Evolutionary conservation across 1,140 invertebrate genomes (phyloP).

Genomic region (Leptinotarsa lineolata): DNA sequence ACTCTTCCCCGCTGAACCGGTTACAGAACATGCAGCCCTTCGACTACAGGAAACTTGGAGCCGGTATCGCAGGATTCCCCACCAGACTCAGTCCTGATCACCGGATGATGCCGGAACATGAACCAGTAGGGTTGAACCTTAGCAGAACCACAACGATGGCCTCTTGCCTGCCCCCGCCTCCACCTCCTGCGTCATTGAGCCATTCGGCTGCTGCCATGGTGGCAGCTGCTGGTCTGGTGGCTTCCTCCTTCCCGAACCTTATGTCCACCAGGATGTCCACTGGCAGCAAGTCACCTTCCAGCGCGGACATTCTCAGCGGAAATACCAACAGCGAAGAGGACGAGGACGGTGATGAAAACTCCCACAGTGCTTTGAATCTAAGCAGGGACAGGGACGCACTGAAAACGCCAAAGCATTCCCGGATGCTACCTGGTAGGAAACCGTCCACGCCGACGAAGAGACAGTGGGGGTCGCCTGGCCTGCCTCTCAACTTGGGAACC

Average conservation of each 20-base stretch:
- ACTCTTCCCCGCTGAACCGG: slow-evolving; percentile 80
- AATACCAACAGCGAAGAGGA: slow-evolving; percentile 60
- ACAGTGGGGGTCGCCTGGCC: slow-evolving; percentile 80
- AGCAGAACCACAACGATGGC: slow-evolving; percentile 65
- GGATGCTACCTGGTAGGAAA: slow-evolving; percentile 65
- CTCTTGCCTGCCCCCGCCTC: slow-evolving; percentile 66
- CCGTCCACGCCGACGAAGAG: slow-evolving; percentile 86
- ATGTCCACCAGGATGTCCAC: slow-evolving; percentile 50
- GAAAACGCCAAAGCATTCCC: slow-evolving; percentile 53
- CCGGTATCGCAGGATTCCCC: slow-evolving; percentile 57
- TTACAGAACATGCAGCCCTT: slow-evolving; percentile 95
- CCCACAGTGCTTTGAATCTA: slow-evolving; percentile 71
- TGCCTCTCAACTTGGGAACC: slow-evolving; percentile 85
- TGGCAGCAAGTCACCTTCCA: slow-evolving; percentile 55
- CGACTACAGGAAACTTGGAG: slow-evolving; percentile 81
- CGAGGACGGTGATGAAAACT: slow-evolving; percentile 68
- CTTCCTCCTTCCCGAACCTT: slow-evolving; percentile 55
- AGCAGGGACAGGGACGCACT: slow-evolving; percentile 61
- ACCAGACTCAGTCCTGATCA: slow-evolving; percentile 56
- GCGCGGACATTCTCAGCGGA: slow-evolving; percentile 53
- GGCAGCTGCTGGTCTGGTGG: slow-evolving; percentile 58
- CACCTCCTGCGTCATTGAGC: slow-evolving; percentile 58
- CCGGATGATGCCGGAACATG: slow-evolving; percentile 58
- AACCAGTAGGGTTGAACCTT: slow-evolving; percentile 64
- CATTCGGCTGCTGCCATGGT: slow-evolving; percentile 63